phyloP scores from a whole-genome alignment of 2,888 invertebrate species.

The Drosophila greeni region DNA sequence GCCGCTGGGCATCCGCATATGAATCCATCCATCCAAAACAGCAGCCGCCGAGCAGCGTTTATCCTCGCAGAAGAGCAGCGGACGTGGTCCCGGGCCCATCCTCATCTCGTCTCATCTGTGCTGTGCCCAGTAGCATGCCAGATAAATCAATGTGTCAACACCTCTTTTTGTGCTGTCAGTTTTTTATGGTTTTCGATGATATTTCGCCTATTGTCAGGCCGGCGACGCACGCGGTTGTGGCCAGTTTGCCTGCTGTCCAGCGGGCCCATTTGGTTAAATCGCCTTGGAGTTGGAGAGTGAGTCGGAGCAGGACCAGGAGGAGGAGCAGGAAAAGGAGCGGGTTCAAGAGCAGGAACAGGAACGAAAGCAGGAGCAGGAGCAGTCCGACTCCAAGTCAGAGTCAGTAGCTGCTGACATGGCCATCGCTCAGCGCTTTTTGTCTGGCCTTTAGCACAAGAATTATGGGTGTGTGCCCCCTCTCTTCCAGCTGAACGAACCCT shows the following conservation, averaged over 20 bases:
- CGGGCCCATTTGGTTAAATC: constrained; percentile 71
- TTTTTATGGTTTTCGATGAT: constrained; percentile 78
- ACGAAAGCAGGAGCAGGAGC: constrained; percentile 2
- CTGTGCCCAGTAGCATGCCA: constrained; percentile 77
- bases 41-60: constrained; percentile 25
- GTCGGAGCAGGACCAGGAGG: constrained; percentile 4
- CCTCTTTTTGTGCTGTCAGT: constrained; percentile 79
- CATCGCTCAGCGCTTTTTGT: constrained; percentile 61
- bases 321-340: constrained; percentile 13
- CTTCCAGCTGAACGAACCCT: constrained; percentile 9
- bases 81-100: background rate
- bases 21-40: constrained; percentile 62
- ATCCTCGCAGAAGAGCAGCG: constrained; percentile 26
- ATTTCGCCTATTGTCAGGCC: constrained; percentile 77
- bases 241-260: constrained; percentile 53
- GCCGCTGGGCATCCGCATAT: constrained; percentile 53
- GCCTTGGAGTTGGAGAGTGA: constrained; percentile 40
- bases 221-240: constrained; percentile 55
- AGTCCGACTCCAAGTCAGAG: constrained; percentile 34
- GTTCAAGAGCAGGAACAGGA: constrained; percentile 20
- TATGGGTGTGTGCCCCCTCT: constrained; percentile 65
- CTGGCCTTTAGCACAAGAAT: constrained; percentile 72
- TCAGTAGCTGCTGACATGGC: constrained; percentile 53
- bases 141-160: constrained; percentile 79
- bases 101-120: constrained; percentile 60